Base-by-base conservation (phyloP, 2,113 vertebrate genomes). In the Callionymus lyra region DNA sequence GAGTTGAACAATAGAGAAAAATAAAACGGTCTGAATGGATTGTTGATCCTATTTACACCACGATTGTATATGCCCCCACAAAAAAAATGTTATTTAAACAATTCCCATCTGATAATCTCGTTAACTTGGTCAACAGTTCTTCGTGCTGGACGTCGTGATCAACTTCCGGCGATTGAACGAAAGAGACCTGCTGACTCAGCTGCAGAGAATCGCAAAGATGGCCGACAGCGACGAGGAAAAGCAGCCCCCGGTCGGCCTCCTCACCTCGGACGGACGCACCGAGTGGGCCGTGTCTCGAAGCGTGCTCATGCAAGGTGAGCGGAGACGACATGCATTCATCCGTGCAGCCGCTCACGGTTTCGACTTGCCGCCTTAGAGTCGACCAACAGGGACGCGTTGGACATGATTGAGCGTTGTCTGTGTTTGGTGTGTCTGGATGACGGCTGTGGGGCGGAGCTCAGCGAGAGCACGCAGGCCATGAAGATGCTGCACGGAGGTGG, bases 81-180 rank as follows among this genome's bases (percentile, higher is more conserved):
- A n/a, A n/a, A n/a, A n/a, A n/a, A n/a, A n/a, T n/a, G n/a, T n/a
- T n/a, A n/a, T n/a, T n/a, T n/a, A n/a, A n/a, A n/a, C n/a, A n/a
- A n/a, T n/a, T n/a, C n/a, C n/a, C n/a, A n/a, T n/a, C n/a, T n/a
- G n/a, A n/a, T n/a, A n/a, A n/a, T n/a, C n/a, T n/a, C n/a, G n/a
- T n/a, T n/a, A n/a, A n/a, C n/a, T 27, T 37, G 44, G n/a, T 53
- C 12, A 58, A 2, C 56, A 86, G 95, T 98, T 99, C 81, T 99
- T 97, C 82, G 93, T 97, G 76, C 78, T 99, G 77, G 93, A 99
- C 63, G 92, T 97, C 79, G 88, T 93, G 65, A 92, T 97, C 83
- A 96, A 99, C 83, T 97, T 95, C 68, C 90, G 90, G 14, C 87
- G 88, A 45, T 89, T 99, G 58, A 94, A 86, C 59, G 91, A 96